Evolutionary conservation across 2,888 invertebrate species (phyloP), one percentile per base, ranked within the genome.

Genomic region (Apodemia mormo): DNA sequence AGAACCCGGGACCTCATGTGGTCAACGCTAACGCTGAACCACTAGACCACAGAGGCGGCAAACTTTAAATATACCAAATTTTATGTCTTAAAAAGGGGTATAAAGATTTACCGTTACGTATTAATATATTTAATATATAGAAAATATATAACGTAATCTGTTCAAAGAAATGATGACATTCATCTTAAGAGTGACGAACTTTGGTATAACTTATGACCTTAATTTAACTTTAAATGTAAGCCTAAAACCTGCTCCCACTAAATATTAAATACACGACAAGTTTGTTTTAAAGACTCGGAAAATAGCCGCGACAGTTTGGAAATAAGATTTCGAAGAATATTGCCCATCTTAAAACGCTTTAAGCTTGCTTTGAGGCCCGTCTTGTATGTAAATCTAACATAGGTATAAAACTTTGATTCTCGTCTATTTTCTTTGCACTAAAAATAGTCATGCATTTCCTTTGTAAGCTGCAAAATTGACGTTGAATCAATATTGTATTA

Each of bases 181-280:
- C 10, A 45, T 1, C 9, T 45, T 45, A 12, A 45, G 1, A 45
- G 3, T 3, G 12, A 37, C 0, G 37, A 3, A 7, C 40, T 2
- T 12, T 45, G 2, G 12, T 12, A 10, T 45, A 45, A 45, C 10
- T 45, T 45, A 45, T 45, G 1, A 45, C 45, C 9, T 7, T 29
- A 58, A 58, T 58, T 22, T 58, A 58, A 58, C 58, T 58, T 58
- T 30, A 30, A 58, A 58, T 58, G 30, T 58, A 30, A 58, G 12
- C 58, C 8, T 29, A 10, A 58, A 58, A 8, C 29, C 29, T 58
- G 22, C 29, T 29, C 58, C 10, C 30, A 58, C 58, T 58, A 58
- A 49, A 58, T 29, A 30, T 58, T 58, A 58, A 56, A 29, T 22
- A 56, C 30, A 58, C 45, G 12, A 12, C 30, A 3, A 58, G 30